Base-by-base conservation (phyloP, 2,113 vertebrate genomes). In the Nycticebus coucang region DNA sequence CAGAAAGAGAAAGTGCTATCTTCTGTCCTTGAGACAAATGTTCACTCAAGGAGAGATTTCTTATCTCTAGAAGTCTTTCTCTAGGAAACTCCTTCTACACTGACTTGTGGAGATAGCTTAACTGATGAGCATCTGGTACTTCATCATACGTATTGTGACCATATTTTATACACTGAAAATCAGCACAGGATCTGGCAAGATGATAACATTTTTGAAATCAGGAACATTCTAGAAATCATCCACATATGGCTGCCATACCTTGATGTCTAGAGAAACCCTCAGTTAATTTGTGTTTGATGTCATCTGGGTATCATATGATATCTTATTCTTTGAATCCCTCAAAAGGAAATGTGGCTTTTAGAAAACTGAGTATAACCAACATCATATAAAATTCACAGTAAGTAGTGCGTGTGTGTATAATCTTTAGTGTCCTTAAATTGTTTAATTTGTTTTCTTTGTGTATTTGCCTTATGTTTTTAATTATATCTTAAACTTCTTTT, bases 221-320 rank as follows among this genome's bases (percentile, higher is more conserved):
- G 57, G 89, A 93, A 68, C 82, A 83, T 55, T 93, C 74, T 94
- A 94, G 74, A 93, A 95, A 89, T 66, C 75, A 74, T 80, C 86
- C 74, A 91, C 97, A 97, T 96, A 87, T 95, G 97, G 94, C 86
- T 95, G 86, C 93, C 97, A 97, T 94, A 96, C 66, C 75, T 88
- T 94, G 78, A 91, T 64, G 69, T 95, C 86, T 97, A 93, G 74
- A 95, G 86, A 97, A 93, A 68, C n/a, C 22, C 53, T 8, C 13
- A 89, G 41, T 96, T 96, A 91, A 94, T 93, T 91, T 89, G 83
- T 96, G 64, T 97, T 97, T 97, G 86, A 97, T 97, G 93, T 96
- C 97, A 97, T 97, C 94, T 97, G 95, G 94, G 79, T 95, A 95
- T 97, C 96, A 97, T 91, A 96, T 95, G 87, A 97, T 89, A 96